Evolutionary conservation across 2,797 vertebrate genomes (phyloP), one percentile per base, ranked within the genome.

Genomic region (Lindbergichthys nudifrons): DNA sequence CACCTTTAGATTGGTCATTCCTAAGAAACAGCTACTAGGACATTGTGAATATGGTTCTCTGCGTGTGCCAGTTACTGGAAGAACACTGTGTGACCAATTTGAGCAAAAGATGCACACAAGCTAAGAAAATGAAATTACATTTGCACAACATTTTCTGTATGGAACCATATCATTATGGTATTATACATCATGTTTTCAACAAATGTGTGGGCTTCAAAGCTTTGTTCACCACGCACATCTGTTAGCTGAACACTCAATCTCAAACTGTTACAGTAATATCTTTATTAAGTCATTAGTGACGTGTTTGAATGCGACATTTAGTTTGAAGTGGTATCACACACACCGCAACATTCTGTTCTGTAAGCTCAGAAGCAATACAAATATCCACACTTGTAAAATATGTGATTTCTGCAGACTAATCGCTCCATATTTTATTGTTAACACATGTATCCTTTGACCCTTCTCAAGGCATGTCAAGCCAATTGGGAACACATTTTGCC

Each of bases 291-390:
- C 42, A 57, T 73, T 61, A 59, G 47, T 46, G 61, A 57, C 60
- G 11, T 61, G 57, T 53, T 62, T 71, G 43, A 83, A 70, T 50
- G 39, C 45, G 4, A 39, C 14, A 18, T 46, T 72, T 16, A 45
- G 26, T 58, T 70, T 65, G 26, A 79, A 53, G 73, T 70, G 46
- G 54, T 73, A 36, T 51, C 41, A 47, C 41, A 50, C 60, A 63
- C 11, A 26, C 19, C n/a, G n/a, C n/a, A n/a, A 61, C 26, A 21
- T 60, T 74, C 21, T 50, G 52, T 21, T 53, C 50, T 53, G 0
- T 19, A 11, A 59, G 14, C 23, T 2, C 5, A 41, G 51, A 53
- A 60, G 57, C 69, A 61, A 15, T 47, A 18, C 2, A 30, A 48
- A 68, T 43, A 6, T 50, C 45, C 45, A 26, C 15, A 0, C 36